Evolutionary conservation across 2,113 vertebrate genomes (phyloP).

Genomic region (Phaethon lepturus): DNA sequence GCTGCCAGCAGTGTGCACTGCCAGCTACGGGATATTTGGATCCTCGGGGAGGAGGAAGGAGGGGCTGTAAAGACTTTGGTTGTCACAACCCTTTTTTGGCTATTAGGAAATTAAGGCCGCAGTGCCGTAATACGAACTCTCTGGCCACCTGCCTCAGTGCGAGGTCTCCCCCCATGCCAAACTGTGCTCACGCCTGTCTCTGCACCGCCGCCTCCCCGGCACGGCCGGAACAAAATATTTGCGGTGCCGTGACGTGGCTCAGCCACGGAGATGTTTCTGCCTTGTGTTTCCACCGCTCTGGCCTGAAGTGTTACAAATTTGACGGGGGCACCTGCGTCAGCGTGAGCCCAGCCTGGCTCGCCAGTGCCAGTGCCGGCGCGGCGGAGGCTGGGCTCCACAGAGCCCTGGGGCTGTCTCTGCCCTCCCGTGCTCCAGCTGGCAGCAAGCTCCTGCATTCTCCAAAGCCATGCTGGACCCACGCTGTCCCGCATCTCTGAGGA

Average conservation of each 20-base stretch:
- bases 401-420: background rate
- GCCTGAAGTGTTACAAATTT: background rate
- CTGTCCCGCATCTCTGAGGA: no score
- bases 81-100: background rate
- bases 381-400: background rate
- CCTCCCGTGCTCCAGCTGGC: fast-evolving
- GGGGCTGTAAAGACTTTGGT: background rate
- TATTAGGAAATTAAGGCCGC: fast-evolving
- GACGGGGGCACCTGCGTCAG: background rate
- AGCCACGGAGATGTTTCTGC: background rate
- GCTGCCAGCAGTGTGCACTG: background rate
- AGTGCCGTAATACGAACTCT: background rate
- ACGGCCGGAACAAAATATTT: background rate
- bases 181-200: background rate
- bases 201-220: fast-evolving
- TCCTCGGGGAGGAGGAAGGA: background rate
- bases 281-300: fast-evolving
- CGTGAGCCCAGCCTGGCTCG: fast-evolving
- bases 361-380: background rate
- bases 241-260: fast-evolving
- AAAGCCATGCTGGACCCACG: background rate
- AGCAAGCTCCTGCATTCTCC: background rate
- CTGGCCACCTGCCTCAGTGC: background rate
- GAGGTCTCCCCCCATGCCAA: background rate
- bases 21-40: background rate